Evolutionary conservation across 2,797 vertebrate genomes (phyloP).

Genomic region (Rhabdophis nuchalis): DNA sequence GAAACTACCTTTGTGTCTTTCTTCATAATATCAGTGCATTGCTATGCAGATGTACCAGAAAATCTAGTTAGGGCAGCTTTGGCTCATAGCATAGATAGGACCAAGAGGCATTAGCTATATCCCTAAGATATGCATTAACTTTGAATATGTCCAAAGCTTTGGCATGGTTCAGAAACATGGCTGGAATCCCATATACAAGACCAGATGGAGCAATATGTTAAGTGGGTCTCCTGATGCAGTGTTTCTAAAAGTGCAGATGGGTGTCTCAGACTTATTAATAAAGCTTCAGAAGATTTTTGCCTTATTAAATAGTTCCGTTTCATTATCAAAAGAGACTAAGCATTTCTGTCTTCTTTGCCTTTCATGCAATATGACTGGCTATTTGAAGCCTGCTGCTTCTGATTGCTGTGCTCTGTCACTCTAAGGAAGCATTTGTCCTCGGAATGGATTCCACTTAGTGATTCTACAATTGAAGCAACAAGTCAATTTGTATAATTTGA

Average conservation of each 20-base stretch:
- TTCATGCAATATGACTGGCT: neutral
- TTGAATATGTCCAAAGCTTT: constrained; percentile 14
- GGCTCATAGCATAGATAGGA: neutral
- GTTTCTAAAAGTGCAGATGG: constrained; percentile 27
- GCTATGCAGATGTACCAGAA: neutral
- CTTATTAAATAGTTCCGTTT: constrained; percentile 12
- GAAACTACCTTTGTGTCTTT: constrained; percentile 19
- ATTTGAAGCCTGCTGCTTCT: constrained; percentile 21
- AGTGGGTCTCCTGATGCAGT: neutral
- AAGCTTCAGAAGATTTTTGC: constrained; percentile 9
- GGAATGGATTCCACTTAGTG: constrained; percentile 21
- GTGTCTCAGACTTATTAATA: constrained; percentile 14
- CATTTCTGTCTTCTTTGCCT: neutral
- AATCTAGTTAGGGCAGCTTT: neutral
- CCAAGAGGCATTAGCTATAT: neutral
- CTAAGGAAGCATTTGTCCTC: constrained; percentile 19
- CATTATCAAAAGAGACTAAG: neutral
- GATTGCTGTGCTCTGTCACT: constrained; percentile 1
- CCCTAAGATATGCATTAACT: neutral
- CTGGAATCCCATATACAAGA: constrained; percentile 17
- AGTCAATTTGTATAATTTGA: constrained; percentile 21
- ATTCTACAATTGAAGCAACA: constrained; percentile 18
- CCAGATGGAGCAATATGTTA: neutral
- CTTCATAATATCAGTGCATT: constrained; percentile 6
- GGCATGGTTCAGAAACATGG: constrained; percentile 1